phyloP scores from a whole-genome alignment of 2,888 invertebrate genomes.

The Clostera curtula region DNA sequence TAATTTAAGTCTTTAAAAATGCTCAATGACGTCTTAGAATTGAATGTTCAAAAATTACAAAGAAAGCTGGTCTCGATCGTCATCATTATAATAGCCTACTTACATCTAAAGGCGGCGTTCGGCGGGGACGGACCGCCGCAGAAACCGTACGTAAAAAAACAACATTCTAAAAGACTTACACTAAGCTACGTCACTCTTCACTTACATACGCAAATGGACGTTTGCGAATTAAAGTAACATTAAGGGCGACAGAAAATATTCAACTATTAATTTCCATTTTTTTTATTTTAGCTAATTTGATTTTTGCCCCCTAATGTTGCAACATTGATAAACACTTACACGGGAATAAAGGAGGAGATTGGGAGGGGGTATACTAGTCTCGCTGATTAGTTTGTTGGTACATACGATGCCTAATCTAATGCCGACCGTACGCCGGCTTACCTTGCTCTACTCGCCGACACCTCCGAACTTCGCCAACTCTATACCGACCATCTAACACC shows the following conservation, averaged over 20 bases:
- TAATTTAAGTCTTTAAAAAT: no score
- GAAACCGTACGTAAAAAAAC: constrained; percentile 33
- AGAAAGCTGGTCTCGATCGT: constrained; percentile 34
- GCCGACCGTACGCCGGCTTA: constrained; percentile 23
- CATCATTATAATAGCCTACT: constrained; percentile 48
- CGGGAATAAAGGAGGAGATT: constrained; percentile 12
- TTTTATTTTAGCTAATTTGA: no score
- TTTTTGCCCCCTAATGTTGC: no score
- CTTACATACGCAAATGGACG: constrained; percentile 34
- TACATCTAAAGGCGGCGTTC: constrained; percentile 49
- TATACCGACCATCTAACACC: constrained; percentile 29
- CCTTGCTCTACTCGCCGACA: constrained; percentile 52
- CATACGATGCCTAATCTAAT: constrained; percentile 64
- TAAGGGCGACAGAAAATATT: no score
- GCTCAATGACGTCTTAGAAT: no score
- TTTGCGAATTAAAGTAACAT: constrained; percentile 24
- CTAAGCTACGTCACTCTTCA: constrained; percentile 40
- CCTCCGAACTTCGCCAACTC: constrained; percentile 30
- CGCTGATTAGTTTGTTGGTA: constrained; percentile 67
- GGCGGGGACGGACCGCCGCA: constrained; percentile 28
- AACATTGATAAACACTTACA: no score
- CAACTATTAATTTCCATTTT: no score
- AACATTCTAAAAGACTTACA: constrained; percentile 32
- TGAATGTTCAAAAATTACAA: constrained; percentile 6
- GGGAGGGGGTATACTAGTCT: constrained; percentile 35